Conservation (phyloP, 1,140 invertebrate genomes). For the Drosophila tristis region DNA sequence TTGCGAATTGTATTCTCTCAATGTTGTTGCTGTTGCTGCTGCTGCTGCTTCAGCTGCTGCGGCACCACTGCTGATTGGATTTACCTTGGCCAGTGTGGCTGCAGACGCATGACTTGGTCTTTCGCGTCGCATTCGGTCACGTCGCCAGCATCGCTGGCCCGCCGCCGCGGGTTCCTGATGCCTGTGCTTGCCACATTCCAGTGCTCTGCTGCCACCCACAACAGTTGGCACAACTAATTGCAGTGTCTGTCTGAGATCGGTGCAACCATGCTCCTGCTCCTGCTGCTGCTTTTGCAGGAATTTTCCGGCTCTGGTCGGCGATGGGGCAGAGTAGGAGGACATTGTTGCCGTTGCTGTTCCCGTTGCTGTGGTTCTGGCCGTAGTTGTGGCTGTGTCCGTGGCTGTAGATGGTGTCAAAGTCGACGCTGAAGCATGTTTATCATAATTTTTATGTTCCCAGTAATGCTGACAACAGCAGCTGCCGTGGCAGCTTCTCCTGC, state of each 20-base stretch:
- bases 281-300: slow-evolving; percentile 61
- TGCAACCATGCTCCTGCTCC: slow-evolving; percentile 51
- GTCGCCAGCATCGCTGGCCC: slow-evolving; percentile 65
- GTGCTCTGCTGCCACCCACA: slow-evolving; percentile 40
- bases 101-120: slow-evolving; percentile 71
- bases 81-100: slow-evolving; percentile 42
- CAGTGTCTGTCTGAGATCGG: slow-evolving; percentile 72
- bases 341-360: slow-evolving; percentile 33
- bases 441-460: slow-evolving; percentile 78
- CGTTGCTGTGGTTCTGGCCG: slow-evolving; percentile 13
- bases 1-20: slow-evolving; percentile 52
- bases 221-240: slow-evolving; percentile 83
- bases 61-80: slow-evolving; percentile 58
- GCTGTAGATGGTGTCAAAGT: slow-evolving; percentile 50
- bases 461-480: slow-evolving; percentile 50
- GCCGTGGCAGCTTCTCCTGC: slow-evolving; percentile 25
- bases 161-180: neutral
- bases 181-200: slow-evolving; percentile 47
- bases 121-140: slow-evolving; percentile 70
- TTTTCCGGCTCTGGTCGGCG: slow-evolving; percentile 34
- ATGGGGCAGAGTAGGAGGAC: slow-evolving; percentile 11
- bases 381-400: slow-evolving; percentile 4
- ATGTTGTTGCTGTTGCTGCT: slow-evolving; percentile 15
- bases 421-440: slow-evolving; percentile 73
- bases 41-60: slow-evolving; percentile 22